phyloP scores from a whole-genome alignment of 2,113 vertebrate genomes.

The Ahaetulla prasina region DNA sequence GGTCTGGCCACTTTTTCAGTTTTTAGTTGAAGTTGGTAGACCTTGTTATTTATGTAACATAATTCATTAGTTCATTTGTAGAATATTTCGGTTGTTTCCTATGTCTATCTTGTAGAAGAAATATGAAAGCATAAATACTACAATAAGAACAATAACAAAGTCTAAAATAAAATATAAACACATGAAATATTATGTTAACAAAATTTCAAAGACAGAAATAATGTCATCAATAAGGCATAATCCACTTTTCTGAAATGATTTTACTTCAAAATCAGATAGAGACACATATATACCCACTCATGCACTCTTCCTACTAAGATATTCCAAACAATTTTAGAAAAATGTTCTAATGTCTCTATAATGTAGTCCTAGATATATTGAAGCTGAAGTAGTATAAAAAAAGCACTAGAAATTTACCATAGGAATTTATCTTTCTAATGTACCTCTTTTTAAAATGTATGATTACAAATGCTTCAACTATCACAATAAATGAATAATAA shows the following conservation, averaged over 20 bases:
- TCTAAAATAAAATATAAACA: constrained; percentile 30
- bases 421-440: not conserved
- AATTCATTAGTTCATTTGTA: not conserved
- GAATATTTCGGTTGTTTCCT: constrained; percentile 21
- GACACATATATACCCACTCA: not conserved
- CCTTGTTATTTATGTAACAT: constrained; percentile 19
- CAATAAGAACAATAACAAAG: not conserved
- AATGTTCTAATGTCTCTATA: constrained; percentile 7
- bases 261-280: constrained; percentile 24
- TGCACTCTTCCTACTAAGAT: not conserved
- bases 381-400: not conserved
- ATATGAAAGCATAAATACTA: not conserved
- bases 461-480: not conserved
- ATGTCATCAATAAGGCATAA: not conserved
- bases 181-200: constrained; percentile 38
- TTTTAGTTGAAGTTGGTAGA: not conserved
- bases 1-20: not conserved
- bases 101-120: not conserved
- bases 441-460: not conserved
- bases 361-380: not conserved
- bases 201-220: constrained; percentile 18
- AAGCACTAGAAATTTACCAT: not conserved
- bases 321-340: constrained; percentile 39
- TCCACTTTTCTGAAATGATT: constrained; percentile 1
- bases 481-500: not conserved